A percentile compares a stretch with the other conserved stretches of the same genome.
Conservation (phyloP, 1,140 invertebrate species). For the Drosophila athabasca region DNA sequence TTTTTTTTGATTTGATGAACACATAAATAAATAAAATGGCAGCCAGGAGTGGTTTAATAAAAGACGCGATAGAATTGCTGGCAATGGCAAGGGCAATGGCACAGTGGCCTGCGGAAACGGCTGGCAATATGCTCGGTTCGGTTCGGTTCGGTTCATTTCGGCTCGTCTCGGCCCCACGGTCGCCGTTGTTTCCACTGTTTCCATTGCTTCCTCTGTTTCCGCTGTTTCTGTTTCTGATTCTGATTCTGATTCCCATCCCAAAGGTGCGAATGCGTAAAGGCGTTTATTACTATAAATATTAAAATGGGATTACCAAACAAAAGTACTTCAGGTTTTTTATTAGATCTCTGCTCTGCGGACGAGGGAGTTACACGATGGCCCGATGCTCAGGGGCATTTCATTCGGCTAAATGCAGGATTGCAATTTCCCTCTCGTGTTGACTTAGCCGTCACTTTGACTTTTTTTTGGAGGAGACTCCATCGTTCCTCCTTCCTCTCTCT, state of each 20-base stretch:
- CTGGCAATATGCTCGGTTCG: conserved; percentile 34
- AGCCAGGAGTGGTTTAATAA: conserved; percentile 18
- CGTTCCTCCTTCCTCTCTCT: not conserved
- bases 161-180: not conserved
- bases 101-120: not conserved
- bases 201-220: not conserved
- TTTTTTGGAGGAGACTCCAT: conserved; percentile 10
- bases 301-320: conserved; percentile 68
- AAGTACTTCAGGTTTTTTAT: conserved; percentile 63
- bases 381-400: conserved; percentile 22
- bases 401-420: conserved; percentile 47
- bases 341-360: conserved; percentile 28
- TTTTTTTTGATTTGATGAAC: conserved; percentile 16
- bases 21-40: conserved; percentile 30
- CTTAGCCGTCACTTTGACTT: conserved; percentile 61
- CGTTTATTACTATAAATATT: conserved; percentile 72
- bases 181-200: not conserved
- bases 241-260: not conserved
- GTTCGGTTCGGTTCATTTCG: no score
- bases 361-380: not conserved
- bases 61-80: conserved; percentile 11
- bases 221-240: no score
- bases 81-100: not conserved
- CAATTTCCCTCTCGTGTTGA: conserved; percentile 63
- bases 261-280: conserved; percentile 58